Conservation (phyloP, 2,113 vertebrate genomes). For the Crotalus tigris region DNA sequence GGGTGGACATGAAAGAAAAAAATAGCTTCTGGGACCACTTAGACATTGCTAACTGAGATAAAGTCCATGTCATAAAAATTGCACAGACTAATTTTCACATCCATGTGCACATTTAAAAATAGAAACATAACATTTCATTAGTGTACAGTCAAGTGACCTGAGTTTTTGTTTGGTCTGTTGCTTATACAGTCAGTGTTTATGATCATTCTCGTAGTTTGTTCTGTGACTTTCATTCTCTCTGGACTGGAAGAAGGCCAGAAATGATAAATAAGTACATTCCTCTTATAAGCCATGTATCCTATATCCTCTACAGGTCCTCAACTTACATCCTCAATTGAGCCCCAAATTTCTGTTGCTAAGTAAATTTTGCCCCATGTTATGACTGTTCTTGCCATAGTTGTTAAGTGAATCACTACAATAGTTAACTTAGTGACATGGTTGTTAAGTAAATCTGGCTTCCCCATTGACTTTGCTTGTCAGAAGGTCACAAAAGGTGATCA, state of each 20-base stretch:
- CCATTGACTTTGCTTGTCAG: not conserved
- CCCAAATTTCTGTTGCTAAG: too few relatives aligned
- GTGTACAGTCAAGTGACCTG: not conserved
- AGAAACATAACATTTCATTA: not conserved
- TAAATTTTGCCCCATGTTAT: too few relatives aligned
- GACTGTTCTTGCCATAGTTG: too few relatives aligned
- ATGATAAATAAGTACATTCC: not conserved
- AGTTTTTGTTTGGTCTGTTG: not conserved
- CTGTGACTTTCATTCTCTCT: not conserved
- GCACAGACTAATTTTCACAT: not conserved
- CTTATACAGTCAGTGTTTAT: not conserved
- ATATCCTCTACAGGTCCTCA: not conserved
- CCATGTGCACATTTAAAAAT: not conserved
- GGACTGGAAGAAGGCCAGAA: not conserved
- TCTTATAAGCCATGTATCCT: not conserved
- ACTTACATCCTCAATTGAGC: not conserved
- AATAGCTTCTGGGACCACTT: not conserved
- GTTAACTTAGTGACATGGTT: not conserved
- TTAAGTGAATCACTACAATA: not conserved
- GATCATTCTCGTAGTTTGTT: not conserved
- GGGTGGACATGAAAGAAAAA: not conserved
- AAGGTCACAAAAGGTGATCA: not conserved
- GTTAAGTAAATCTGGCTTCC: not conserved
- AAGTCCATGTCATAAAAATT: not conserved
- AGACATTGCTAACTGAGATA: not conserved